Base-by-base conservation (phyloP, 2,888 invertebrate species). In the Diabrotica balteata region DNA sequence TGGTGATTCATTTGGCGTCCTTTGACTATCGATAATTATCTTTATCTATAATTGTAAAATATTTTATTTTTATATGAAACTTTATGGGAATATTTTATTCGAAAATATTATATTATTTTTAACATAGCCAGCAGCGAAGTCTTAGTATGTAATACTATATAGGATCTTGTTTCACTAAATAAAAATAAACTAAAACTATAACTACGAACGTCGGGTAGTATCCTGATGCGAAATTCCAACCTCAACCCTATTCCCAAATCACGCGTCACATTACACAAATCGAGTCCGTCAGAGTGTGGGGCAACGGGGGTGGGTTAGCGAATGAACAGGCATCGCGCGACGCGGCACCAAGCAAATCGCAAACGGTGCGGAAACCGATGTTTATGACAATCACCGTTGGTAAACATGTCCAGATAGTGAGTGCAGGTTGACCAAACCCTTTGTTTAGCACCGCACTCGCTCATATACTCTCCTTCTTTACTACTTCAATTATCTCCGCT, bases 371-470 rank as follows among this genome's bases (percentile, higher is more conserved):
- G 75, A 76, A 76, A 76, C 77, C 78, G 73, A 76, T 75, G 75
- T 78, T 78, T 78, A 78, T 77, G 76, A 75, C 76, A 73, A 73
- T 75, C 72, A 63, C 64, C 67, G 69, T 66, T 69, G 70, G 69
- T 73, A 73, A 73, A 73, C 73, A 73, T 73, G 73, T 70, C 73
- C 71, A 57, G 68, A 62, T 59, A 76, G 75, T 72, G 72, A 70
- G 78, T 77, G 72, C 74, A 75, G 78, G 77, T 76, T 77, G 76
- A 78, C 78, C 77, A 77, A 78, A 72, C 75, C 75, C 75, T 68
- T 71, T 71, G 72, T 79, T 79, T 79, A 79, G 75, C 74, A 73
- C 77, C 72, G 66, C 62, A 62, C 59, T 71, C 70, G 72, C 72
- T 76, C 78, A 73, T 79, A 79, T 76, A 77, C 76, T 75, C 71